Evolutionary conservation across 2,888 invertebrate genomes (phyloP).

Genomic region (Hoplodrina ambigua): DNA sequence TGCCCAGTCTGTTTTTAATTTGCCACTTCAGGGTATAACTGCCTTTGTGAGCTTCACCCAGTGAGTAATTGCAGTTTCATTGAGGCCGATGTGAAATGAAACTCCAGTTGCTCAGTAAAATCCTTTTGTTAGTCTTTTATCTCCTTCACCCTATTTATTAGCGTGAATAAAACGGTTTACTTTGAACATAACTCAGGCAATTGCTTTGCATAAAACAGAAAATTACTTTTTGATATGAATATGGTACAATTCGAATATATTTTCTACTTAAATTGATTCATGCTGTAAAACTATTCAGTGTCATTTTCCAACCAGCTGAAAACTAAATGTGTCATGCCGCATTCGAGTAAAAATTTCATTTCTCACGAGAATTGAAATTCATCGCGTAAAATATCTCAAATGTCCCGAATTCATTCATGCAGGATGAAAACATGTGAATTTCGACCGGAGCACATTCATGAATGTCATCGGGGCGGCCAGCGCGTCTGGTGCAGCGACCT

Average conservation of each 20-base stretch:
- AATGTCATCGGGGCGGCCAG: slow-evolving; percentile 15
- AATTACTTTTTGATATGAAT: slow-evolving; percentile 23
- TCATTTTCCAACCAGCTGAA: slow-evolving; percentile 22
- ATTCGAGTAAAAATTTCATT: slow-evolving; percentile 39
- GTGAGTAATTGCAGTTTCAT: slow-evolving; percentile 57
- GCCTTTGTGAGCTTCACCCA: slow-evolving; percentile 34
- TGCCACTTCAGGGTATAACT: slow-evolving; percentile 46
- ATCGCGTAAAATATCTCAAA: slow-evolving; percentile 41
- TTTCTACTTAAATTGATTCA: not conserved
- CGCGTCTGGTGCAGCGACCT: slow-evolving; percentile 2
- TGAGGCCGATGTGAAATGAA: slow-evolving; percentile 40
- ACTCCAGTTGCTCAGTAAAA: slow-evolving; percentile 21
- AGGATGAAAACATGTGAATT: slow-evolving; percentile 34
- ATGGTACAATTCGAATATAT: not conserved
- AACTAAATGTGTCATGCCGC: slow-evolving; percentile 43
- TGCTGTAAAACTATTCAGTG: slow-evolving; percentile 14
- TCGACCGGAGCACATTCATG: slow-evolving; percentile 17
- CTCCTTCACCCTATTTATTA: slow-evolving; percentile 35
- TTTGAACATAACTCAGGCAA: slow-evolving; percentile 19
- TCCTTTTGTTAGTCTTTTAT: slow-evolving; percentile 42
- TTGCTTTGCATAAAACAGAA: slow-evolving; percentile 22
- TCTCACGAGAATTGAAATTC: slow-evolving; percentile 42
- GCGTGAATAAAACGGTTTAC: slow-evolving; percentile 39
- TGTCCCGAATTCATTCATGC: slow-evolving; percentile 37
- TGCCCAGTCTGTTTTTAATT: slow-evolving; percentile 55